Percentiles rank a stretch among this genome's conserved stretches.
Evolutionary conservation across 2,888 invertebrate species (phyloP).

Genomic region (Sphaerophoria rueppellii): DNA sequence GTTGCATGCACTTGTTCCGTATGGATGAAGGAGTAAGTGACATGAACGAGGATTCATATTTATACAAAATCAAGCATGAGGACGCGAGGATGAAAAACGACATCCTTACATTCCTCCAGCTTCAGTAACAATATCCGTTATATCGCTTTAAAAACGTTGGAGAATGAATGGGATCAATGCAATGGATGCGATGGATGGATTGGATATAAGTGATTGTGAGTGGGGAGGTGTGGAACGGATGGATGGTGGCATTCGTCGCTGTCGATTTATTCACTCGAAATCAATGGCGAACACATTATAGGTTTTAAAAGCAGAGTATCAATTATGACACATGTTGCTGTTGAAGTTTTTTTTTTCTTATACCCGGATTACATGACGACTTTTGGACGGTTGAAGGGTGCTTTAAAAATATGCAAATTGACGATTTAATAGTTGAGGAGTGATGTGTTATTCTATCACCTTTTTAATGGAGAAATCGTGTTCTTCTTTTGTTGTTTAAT

Average conservation of each 20-base stretch:
- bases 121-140: constrained; percentile 3
- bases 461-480: no score
- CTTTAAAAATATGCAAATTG: no score
- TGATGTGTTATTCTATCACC: no score
- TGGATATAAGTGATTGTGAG: background rate
- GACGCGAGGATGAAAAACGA: constrained; percentile 68
- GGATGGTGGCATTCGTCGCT: constrained; percentile 55
- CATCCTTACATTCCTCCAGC: constrained; percentile 11
- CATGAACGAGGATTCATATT: background rate
- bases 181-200: constrained; percentile 1
- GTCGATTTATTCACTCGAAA: constrained; percentile 68
- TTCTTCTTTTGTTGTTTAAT: no score
- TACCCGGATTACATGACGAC: constrained; percentile 61
- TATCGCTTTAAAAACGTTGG: background rate
- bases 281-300: constrained; percentile 67
- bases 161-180: background rate
- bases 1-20: constrained; percentile 74
- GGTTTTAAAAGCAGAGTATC: constrained; percentile 60
- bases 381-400: constrained; percentile 47
- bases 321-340: constrained; percentile 73
- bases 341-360: constrained; percentile 32
- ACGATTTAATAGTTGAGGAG: no score
- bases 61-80: background rate
- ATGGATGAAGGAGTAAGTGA: background rate
- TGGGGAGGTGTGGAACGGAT: constrained; percentile 31